phyloP scores from a whole-genome alignment of 2,113 vertebrate genomes.

The Charina bottae region DNA sequence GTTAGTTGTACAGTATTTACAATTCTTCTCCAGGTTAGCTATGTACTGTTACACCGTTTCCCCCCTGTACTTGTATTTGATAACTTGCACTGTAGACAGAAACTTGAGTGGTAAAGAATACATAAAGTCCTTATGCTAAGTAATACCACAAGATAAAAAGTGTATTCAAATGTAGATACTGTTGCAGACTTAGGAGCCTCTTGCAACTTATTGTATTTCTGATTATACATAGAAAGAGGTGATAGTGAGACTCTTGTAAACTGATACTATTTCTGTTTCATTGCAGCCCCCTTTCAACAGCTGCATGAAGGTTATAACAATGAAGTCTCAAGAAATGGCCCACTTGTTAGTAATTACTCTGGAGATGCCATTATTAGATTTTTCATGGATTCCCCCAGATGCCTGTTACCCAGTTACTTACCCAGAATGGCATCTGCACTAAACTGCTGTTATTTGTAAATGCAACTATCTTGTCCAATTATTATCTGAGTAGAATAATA shows the following conservation, averaged over 20 bases:
- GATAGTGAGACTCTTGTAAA: background rate
- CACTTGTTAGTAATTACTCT: slow-evolving; percentile 14
- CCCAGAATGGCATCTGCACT: slow-evolving; percentile 31
- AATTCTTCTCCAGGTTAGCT: background rate
- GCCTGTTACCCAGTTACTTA: slow-evolving; percentile 10
- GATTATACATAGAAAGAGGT: background rate
- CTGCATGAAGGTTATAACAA: background rate
- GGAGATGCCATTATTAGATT: slow-evolving; percentile 24
- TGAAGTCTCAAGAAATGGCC: slow-evolving; percentile 12
- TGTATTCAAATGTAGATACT: background rate
- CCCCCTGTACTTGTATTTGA: background rate
- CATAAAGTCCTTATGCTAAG: background rate
- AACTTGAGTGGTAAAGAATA: background rate
- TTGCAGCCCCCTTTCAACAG: background rate
- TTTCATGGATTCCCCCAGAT: slow-evolving; percentile 17
- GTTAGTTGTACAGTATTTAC: background rate
- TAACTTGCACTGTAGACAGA: background rate
- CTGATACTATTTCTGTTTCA: background rate
- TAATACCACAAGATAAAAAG: background rate
- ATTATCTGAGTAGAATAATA: slow-evolving; percentile 30
- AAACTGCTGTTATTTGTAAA: slow-evolving; percentile 14
- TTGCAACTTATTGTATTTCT: background rate
- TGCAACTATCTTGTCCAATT: slow-evolving; percentile 21
- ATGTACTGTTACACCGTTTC: background rate
- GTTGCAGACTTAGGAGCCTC: background rate